These are phyloP conservation scores for Drosophila neonasuta DNA, from an alignment of 2,888 invertebrate genomes.

Conservation along the genomic window DNA sequence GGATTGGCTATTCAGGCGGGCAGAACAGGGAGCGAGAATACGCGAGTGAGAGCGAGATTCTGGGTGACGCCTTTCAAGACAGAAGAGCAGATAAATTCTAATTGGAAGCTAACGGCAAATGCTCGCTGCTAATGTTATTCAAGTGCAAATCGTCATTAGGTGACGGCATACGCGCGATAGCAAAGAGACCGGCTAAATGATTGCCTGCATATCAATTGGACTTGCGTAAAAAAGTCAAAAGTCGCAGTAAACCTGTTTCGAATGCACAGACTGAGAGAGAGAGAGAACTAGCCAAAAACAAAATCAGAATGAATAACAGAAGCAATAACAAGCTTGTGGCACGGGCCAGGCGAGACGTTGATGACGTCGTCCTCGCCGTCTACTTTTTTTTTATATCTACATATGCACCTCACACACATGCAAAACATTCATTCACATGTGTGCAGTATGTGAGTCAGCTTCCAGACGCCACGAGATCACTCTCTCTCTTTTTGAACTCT, in stretches of 20 bases:
- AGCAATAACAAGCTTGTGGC: constrained; percentile 23
- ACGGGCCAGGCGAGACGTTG: constrained; percentile 32
- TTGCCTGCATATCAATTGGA: constrained; percentile 47
- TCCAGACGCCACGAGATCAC: constrained; percentile 49
- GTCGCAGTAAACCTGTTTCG: constrained; percentile 44
- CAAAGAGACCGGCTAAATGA: constrained; percentile 63
- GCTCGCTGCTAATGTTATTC: constrained; percentile 29
- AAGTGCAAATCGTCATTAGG: constrained; percentile 36
- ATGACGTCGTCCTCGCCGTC: constrained; percentile 51
- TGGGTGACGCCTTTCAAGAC: constrained; percentile 40
- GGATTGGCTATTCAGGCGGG: constrained; percentile 40
- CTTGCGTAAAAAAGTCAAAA: constrained; percentile 27
- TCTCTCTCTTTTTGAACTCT: not conserved
- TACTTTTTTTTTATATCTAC: constrained; percentile 24
- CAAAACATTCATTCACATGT: not conserved
- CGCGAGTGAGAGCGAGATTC: not conserved
- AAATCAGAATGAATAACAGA: constrained; percentile 33
- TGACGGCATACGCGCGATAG: constrained; percentile 54
- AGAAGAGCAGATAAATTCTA: constrained; percentile 19
- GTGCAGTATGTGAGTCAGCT: constrained; percentile 48
- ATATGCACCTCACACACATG: constrained; percentile 2
- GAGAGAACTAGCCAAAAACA: not conserved
- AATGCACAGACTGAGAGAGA: not conserved
- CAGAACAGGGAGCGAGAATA: not conserved
- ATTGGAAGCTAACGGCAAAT: constrained; percentile 40